These are phyloP conservation scores for Aviceda subcristata DNA, from an alignment of 2,113 vertebrate species.

Conservation along the genomic window DNA sequence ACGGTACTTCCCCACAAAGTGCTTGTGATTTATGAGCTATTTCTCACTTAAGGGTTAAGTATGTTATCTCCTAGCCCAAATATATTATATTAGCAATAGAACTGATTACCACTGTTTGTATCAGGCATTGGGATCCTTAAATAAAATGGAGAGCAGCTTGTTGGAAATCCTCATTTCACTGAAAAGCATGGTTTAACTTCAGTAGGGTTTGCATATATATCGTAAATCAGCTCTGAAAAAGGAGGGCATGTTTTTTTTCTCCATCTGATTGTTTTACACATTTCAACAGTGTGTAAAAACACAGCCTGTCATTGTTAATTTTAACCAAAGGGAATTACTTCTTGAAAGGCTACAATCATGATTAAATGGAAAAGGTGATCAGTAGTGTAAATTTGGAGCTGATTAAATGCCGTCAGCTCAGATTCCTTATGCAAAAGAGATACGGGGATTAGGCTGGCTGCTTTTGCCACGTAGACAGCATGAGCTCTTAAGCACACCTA, in stretches of 20 bases:
- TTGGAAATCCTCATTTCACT: conserved; percentile 59
- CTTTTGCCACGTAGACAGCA: not conserved
- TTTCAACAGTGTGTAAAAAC: conserved; percentile 55
- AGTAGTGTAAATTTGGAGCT: conserved; percentile 66
- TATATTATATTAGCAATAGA: conserved; percentile 11
- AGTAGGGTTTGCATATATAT: conserved; percentile 64
- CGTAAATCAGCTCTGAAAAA: conserved; percentile 60
- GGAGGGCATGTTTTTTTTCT: conserved; percentile 30
- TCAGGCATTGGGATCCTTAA: conserved; percentile 46
- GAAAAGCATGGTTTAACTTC: conserved; percentile 71
- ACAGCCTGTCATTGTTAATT: conserved; percentile 57
- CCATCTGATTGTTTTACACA: conserved; percentile 48
- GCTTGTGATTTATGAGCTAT: conserved; percentile 56
- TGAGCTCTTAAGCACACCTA: not conserved
- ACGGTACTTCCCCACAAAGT: not conserved
- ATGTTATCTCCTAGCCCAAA: conserved; percentile 39
- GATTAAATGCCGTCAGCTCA: conserved; percentile 58
- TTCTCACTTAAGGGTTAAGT: conserved; percentile 52
- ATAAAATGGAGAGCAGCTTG: conserved; percentile 54
- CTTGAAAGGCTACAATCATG: conserved; percentile 28
- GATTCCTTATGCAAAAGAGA: conserved; percentile 43
- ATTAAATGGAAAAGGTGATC: conserved; percentile 59
- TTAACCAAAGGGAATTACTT: conserved; percentile 60
- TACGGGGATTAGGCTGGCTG: conserved; percentile 3
- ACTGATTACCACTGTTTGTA: conserved; percentile 10